Conservation (phyloP, 2,797 vertebrate species). For the Melanotaenia pygmaea region DNA sequence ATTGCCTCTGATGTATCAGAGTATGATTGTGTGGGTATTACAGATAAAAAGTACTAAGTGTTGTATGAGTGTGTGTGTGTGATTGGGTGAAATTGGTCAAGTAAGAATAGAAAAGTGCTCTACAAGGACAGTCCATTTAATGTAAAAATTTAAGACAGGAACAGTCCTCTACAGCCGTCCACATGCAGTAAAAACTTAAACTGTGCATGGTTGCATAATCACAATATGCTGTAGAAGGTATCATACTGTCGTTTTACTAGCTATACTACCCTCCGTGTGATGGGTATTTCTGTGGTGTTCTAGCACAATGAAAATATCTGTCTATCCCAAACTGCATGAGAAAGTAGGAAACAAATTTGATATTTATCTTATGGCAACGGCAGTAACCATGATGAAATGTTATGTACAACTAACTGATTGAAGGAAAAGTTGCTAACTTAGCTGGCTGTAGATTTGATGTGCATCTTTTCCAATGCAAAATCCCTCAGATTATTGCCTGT, state of each 20-base stretch:
- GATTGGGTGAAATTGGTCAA: not conserved
- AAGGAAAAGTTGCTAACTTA: slow-evolving; percentile 12
- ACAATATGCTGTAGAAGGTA: not conserved
- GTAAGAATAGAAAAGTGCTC: not conserved
- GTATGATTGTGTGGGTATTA: not conserved
- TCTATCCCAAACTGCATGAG: not conserved
- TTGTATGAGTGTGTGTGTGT: not conserved
- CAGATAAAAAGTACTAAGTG: not conserved
- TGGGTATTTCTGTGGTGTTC: not conserved
- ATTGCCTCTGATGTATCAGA: not conserved
- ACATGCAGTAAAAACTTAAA: slow-evolving; percentile 13
- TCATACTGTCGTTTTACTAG: too few species aligned
- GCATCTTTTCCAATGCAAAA: slow-evolving; percentile 30
- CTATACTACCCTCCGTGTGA: too few species aligned
- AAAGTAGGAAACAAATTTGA: slow-evolving; percentile 8
- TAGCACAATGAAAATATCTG: not conserved
- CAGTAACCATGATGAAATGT: not conserved
- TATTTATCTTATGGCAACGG: slow-evolving; percentile 1
- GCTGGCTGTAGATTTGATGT: slow-evolving; percentile 32
- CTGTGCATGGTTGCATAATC: not conserved
- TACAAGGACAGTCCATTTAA: not conserved
- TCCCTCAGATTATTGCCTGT: slow-evolving; percentile 27
- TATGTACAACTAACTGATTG: slow-evolving; percentile 3
- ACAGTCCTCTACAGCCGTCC: slow-evolving; percentile 15
- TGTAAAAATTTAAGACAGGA: slow-evolving; percentile 14